These are phyloP conservation scores for Accipiter cooperii DNA, from an alignment of 2,113 vertebrate species.

Conservation along the genomic window DNA sequence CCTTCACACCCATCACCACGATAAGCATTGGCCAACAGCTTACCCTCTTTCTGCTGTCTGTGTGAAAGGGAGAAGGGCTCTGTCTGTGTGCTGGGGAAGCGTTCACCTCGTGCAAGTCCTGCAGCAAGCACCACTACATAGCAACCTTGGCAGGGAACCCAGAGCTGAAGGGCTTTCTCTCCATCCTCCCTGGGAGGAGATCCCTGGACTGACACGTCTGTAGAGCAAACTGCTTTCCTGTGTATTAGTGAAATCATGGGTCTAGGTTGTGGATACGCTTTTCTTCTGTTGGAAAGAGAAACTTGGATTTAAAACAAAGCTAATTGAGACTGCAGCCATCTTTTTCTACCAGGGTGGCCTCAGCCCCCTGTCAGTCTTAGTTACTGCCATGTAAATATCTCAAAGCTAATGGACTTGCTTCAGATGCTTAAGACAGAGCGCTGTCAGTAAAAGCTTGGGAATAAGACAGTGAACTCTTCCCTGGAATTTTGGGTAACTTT, in stretches of 20 bases:
- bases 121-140: background rate
- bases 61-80: background rate
- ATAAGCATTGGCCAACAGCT: background rate
- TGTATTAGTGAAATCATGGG: background rate
- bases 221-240: background rate
- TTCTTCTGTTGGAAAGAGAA: background rate
- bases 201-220: fast-evolving
- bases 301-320: background rate
- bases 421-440: background rate
- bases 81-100: background rate
- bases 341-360: background rate
- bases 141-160: background rate
- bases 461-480: background rate
- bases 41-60: fast-evolving
- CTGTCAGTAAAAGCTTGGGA: background rate
- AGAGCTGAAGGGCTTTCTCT: background rate
- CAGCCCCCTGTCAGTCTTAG: background rate
- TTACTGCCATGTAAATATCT: background rate
- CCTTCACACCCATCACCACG: background rate
- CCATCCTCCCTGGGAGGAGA: background rate
- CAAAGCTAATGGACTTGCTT: background rate
- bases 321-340: background rate
- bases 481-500: background rate
- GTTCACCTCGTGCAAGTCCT: fast-evolving
- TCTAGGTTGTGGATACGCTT: background rate